phyloP scores from a whole-genome alignment of 1,140 invertebrate species.

The Macrobrachium nipponense region DNA sequence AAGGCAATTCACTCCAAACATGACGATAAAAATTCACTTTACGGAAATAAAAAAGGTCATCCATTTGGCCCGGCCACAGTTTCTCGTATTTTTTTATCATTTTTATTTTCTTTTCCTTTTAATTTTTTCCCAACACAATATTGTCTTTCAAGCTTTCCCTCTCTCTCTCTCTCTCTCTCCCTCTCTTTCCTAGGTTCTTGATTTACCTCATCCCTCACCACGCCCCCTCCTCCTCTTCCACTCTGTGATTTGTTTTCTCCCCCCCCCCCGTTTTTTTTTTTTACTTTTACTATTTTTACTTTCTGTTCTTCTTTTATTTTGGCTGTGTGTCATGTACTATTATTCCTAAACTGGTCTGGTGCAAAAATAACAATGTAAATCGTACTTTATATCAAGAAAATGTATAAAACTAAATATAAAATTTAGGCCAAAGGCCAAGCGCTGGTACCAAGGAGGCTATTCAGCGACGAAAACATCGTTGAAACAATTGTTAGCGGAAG shows the following conservation, averaged over 20 bases:
- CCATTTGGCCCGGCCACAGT: no score
- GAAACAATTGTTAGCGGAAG: no score
- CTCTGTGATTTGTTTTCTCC: background rate
- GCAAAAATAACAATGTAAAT: background rate
- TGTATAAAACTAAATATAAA: no score
- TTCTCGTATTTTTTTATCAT: background rate
- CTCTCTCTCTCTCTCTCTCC: no score
- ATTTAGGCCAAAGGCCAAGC: no score
- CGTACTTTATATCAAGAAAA: background rate
- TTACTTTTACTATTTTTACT: background rate
- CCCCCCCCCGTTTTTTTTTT: background rate
- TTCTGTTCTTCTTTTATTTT: no score
- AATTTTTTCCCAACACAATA: background rate
- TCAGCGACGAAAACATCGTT: no score
- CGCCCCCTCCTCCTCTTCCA: background rate
- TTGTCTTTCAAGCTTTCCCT: background rate
- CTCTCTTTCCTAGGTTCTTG: background rate
- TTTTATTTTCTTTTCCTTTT: background rate
- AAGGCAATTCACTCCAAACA: no score
- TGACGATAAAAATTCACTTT: no score
- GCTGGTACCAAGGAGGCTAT: no score
- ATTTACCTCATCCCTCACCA: background rate
- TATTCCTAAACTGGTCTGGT: background rate
- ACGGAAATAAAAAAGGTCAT: no score
- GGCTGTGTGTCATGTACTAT: background rate